Evolutionary conservation across 2,113 vertebrate species (phyloP).

Genomic region (Amia ocellicauda): DNA sequence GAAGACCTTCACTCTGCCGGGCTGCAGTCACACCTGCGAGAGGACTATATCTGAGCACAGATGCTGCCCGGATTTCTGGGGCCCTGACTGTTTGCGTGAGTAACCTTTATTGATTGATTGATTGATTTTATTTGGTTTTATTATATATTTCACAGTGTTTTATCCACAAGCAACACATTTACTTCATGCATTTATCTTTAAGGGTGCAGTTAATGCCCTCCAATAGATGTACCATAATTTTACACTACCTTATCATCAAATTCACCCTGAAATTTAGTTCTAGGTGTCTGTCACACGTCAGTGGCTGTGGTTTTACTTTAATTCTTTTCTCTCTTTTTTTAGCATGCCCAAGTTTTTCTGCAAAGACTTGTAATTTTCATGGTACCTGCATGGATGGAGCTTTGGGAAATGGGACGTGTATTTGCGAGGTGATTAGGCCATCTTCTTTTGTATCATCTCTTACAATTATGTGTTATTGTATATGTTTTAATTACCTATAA

Average conservation of each 20-base stretch:
- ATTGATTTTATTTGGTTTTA: background rate
- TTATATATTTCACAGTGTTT: background rate
- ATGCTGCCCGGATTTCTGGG: conserved; percentile 86
- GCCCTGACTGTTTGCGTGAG: conserved; percentile 78
- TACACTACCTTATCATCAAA: too few species aligned
- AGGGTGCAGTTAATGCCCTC: too few species aligned
- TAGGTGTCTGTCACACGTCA: too few species aligned
- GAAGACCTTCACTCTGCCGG: conserved; percentile 52
- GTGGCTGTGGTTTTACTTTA: too few species aligned
- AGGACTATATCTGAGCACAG: conserved; percentile 53
- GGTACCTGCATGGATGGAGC: conserved; percentile 81
- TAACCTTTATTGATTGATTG: background rate
- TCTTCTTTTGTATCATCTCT: too few species aligned
- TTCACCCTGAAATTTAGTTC: too few species aligned
- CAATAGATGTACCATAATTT: too few species aligned
- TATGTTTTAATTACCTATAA: too few species aligned
- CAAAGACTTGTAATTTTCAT: conserved; percentile 70
- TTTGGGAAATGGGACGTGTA: conserved; percentile 79
- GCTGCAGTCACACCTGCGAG: conserved; percentile 73
- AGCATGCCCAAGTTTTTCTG: conserved; percentile 82
- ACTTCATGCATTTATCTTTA: too few species aligned
- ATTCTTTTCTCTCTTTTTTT: conserved; percentile 30
- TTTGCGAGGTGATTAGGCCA: conserved; percentile 76
- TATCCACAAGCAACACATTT: too few species aligned
- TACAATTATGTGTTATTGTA: too few species aligned